Evolutionary conservation across 2,113 vertebrate genomes (phyloP).

Genomic region (Synodontis membranacea): DNA sequence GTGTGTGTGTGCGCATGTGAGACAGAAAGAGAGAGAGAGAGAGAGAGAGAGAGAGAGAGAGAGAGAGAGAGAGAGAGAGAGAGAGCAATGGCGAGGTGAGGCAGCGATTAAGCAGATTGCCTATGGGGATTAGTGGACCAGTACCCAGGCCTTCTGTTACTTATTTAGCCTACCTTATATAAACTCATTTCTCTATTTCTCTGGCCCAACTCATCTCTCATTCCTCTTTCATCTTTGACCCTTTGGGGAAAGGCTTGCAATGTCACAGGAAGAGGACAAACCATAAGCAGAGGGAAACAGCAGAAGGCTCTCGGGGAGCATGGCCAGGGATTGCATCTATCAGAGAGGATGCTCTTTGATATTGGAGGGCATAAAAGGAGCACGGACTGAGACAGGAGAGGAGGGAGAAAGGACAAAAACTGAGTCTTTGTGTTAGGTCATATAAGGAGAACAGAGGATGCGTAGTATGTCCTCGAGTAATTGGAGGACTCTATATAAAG

Average conservation of each 20-base stretch:
- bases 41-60: not conserved
- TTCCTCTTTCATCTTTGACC: constrained; percentile 23
- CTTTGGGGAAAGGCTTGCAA: constrained; percentile 59
- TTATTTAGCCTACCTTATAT: constrained; percentile 13
- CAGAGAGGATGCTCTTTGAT: constrained; percentile 15
- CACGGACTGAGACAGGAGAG: constrained; percentile 42
- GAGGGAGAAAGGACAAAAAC: constrained; percentile 10
- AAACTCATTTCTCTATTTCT: constrained; percentile 6
- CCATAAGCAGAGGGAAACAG: constrained; percentile 37
- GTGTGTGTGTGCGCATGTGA: not conserved
- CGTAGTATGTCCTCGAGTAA: not conserved
- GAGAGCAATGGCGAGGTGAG: not conserved
- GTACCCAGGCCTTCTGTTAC: constrained; percentile 17
- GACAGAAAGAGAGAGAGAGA: no score
- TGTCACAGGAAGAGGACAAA: constrained; percentile 53
- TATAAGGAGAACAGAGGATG: not conserved
- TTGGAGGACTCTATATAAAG: not conserved
- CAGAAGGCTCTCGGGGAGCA: not conserved
- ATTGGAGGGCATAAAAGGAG: constrained; percentile 35
- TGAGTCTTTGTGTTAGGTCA: constrained; percentile 16
- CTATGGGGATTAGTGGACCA: constrained; percentile 31
- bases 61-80: not conserved
- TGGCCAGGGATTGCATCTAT: constrained; percentile 61
- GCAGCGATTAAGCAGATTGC: constrained; percentile 36
- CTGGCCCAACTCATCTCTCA: not conserved